Evolutionary conservation across 2,113 vertebrate species (phyloP).

Genomic region (Oplegnathus fasciatus): DNA sequence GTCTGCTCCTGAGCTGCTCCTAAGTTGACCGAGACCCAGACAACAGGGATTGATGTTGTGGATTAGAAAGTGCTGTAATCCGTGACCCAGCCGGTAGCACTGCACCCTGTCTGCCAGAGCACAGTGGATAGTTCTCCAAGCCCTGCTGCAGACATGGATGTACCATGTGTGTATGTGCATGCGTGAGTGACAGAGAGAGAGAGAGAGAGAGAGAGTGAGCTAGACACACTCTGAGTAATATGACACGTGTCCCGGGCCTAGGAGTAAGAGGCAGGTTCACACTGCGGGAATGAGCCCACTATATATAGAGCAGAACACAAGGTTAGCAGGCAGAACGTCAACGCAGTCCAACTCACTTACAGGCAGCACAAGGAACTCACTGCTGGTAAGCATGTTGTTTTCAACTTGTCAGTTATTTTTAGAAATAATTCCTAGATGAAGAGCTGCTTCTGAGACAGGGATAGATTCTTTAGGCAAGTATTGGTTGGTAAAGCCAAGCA

Average conservation of each 20-base stretch:
- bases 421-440: neutral
- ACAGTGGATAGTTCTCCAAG: neutral
- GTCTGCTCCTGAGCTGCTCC: slow-evolving; percentile 3
- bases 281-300: slow-evolving; percentile 65
- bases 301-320: slow-evolving; percentile 74
- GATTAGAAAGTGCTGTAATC: slow-evolving; percentile 59
- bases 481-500: neutral
- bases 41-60: slow-evolving; percentile 18
- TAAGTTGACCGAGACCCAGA: slow-evolving; percentile 11
- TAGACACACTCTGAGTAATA: slow-evolving; percentile 58
- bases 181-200: neutral
- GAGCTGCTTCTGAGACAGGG: neutral
- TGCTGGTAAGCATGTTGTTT: slow-evolving; percentile 12
- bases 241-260: slow-evolving; percentile 53
- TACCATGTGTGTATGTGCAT: neutral
- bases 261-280: slow-evolving; percentile 54
- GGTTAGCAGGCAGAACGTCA: slow-evolving; percentile 26
- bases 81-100: slow-evolving; percentile 25
- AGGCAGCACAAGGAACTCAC: slow-evolving; percentile 24
- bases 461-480: neutral
- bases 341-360: slow-evolving; percentile 23
- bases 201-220: neutral
- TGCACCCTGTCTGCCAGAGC: neutral
- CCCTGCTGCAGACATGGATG: neutral
- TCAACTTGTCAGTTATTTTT: neutral